phyloP scores from a whole-genome alignment of 1,140 invertebrate genomes.

The Trichoplusia ni region DNA sequence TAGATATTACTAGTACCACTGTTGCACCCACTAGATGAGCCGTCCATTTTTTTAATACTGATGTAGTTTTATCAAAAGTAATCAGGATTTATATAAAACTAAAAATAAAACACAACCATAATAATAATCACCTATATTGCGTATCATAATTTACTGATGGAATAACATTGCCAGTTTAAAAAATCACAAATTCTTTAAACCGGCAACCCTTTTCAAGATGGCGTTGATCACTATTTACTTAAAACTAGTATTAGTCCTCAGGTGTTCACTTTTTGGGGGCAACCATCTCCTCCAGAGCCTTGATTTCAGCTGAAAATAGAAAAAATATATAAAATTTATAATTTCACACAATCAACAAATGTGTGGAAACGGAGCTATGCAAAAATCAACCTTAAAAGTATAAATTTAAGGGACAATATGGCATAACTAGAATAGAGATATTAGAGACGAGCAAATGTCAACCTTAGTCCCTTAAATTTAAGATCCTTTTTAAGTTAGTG shows the following conservation, averaged over 20 bases:
- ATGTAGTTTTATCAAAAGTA: too few species aligned
- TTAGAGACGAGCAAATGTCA: too few species aligned
- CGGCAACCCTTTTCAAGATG: conserved; percentile 46
- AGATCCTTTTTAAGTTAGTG: too few species aligned
- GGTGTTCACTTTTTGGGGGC: conserved; percentile 49
- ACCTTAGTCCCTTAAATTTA: too few species aligned
- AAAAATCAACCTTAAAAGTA: too few species aligned
- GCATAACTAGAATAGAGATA: too few species aligned
- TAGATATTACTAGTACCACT: too few species aligned
- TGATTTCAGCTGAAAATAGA: conserved; percentile 63
- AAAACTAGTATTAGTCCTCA: conserved; percentile 38
- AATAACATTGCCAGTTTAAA: conserved; percentile 41
- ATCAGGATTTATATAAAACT: too few species aligned
- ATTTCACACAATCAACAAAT: not conserved
- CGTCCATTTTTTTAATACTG: too few species aligned
- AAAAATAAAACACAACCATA: conserved; percentile 18
- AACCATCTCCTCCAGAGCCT: conserved; percentile 61
- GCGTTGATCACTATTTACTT: conserved; percentile 48
- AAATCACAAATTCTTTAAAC: conserved; percentile 19
- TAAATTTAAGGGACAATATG: too few species aligned
- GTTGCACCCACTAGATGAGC: too few species aligned
- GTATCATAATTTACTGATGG: conserved; percentile 52
- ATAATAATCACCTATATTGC: conserved; percentile 50
- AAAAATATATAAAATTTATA: conserved; percentile 21
- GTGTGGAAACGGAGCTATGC: too few species aligned